These are phyloP conservation scores for Albula goreensis DNA, from an alignment of 2,113 vertebrate genomes.

Conservation along the genomic window DNA sequence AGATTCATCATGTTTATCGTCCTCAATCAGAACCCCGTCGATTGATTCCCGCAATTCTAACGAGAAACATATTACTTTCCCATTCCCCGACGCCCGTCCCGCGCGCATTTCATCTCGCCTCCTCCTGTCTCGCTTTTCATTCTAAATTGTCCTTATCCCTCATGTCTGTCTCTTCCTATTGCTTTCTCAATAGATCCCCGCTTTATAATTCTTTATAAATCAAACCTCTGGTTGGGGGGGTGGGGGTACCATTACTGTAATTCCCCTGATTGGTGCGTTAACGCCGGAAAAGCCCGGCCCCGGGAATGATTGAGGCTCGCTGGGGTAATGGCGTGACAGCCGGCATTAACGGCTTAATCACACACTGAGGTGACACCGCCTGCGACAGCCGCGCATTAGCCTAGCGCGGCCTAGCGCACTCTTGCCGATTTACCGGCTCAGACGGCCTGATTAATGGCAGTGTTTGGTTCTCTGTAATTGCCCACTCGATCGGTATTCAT, in stretches of 20 bases:
- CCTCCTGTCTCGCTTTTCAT: too few species aligned
- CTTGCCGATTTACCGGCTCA: not conserved
- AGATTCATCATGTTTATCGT: not conserved
- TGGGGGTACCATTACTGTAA: not conserved
- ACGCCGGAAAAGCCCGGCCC: not conserved
- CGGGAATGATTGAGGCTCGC: not conserved
- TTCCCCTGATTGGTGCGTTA: not conserved
- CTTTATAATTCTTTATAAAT: not conserved
- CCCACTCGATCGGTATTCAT: constrained; percentile 9
- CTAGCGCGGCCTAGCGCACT: not conserved
- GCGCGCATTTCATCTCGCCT: not conserved
- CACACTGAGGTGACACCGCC: constrained; percentile 13
- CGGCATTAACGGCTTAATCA: constrained; percentile 19
- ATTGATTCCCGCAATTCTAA: not conserved
- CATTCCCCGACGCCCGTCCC: not conserved
- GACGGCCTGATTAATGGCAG: constrained; percentile 10
- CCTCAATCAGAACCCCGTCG: not conserved
- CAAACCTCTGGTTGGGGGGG: too few species aligned
- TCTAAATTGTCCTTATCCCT: not conserved
- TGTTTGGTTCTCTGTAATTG: constrained; percentile 3
- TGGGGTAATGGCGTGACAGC: not conserved
- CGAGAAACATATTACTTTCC: not conserved
- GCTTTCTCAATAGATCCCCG: not conserved
- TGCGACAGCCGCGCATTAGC: constrained; percentile 14
- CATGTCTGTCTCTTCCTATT: not conserved